Percentiles rank a stretch among this genome's conserved stretches.
These are phyloP conservation scores for Dicrostonyx torquatus DNA, from an alignment of 2,797 vertebrate genomes.

Conservation along the genomic window DNA sequence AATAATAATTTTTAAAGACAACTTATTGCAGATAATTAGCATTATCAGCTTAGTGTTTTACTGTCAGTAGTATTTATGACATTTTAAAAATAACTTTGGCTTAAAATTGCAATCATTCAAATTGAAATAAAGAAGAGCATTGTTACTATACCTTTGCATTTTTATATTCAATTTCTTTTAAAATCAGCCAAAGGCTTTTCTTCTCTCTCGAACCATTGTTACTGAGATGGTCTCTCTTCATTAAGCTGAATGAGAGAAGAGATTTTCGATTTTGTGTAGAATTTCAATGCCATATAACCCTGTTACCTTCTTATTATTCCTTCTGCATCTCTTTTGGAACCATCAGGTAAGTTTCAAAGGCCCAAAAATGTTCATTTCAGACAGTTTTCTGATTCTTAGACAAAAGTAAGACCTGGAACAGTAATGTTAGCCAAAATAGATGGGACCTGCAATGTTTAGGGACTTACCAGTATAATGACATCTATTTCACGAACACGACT, in stretches of 20 bases:
- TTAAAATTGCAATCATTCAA: constrained; percentile 34
- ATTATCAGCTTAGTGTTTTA: background rate
- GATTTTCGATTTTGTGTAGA: constrained; percentile 59
- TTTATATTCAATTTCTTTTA: constrained; percentile 35
- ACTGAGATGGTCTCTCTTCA: constrained; percentile 57
- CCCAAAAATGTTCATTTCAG: constrained; percentile 68
- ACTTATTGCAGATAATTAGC: background rate
- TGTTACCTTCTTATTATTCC: constrained; percentile 64
- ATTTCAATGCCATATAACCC: constrained; percentile 58
- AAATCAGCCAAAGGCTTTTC: constrained; percentile 28
- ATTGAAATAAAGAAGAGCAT: constrained; percentile 39
- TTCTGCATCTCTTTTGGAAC: constrained; percentile 56
- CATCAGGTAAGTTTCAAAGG: constrained; percentile 65
- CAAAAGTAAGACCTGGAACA: constrained; percentile 56
- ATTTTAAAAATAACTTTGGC: background rate
- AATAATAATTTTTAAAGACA: background rate
- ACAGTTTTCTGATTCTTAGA: constrained; percentile 66
- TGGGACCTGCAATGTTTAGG: background rate
- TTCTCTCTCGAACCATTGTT: constrained; percentile 49
- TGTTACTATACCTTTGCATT: background rate
- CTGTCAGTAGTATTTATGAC: background rate
- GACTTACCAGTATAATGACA: constrained; percentile 28
- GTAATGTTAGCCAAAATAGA: background rate
- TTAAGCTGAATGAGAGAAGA: constrained; percentile 59
- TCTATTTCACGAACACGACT: constrained; percentile 29